These are phyloP conservation scores for Clepsis dumicolana DNA, from an alignment of 2,888 invertebrate genomes.

Conservation along the genomic window DNA sequence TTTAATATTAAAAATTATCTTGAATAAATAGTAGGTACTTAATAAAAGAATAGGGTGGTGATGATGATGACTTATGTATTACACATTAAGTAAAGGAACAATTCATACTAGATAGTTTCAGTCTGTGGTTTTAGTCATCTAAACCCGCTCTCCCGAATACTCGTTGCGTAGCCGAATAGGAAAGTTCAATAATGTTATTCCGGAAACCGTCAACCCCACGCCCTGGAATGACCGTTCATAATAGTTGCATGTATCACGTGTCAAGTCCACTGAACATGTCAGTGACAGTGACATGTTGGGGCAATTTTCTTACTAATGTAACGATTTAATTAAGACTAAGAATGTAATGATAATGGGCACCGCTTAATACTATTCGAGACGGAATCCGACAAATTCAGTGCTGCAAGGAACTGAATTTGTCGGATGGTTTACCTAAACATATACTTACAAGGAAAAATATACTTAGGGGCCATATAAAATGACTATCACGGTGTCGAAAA, in stretches of 20 bases:
- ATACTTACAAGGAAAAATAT: neutral
- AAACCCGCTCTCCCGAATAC: too few species aligned
- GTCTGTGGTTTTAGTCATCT: too few species aligned
- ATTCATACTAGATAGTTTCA: too few species aligned
- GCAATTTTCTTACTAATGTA: slow-evolving; percentile 39
- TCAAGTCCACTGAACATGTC: slow-evolving; percentile 28
- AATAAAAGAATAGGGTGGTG: too few species aligned
- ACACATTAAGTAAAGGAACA: too few species aligned
- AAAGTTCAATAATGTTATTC: slow-evolving; percentile 6
- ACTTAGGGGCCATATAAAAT: neutral
- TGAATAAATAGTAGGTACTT: too few species aligned
- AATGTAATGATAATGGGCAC: slow-evolving; percentile 36
- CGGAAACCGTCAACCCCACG: slow-evolving; percentile 23
- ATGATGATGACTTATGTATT: too few species aligned
- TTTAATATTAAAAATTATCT: too few species aligned
- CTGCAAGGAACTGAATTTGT: neutral
- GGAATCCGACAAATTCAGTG: slow-evolving; percentile 15
- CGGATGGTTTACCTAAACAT: neutral
- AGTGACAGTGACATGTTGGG: slow-evolving; percentile 40
- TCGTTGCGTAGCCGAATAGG: too few species aligned
- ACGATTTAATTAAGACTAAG: slow-evolving; percentile 41
- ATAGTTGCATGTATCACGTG: slow-evolving; percentile 34
- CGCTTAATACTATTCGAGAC: slow-evolving; percentile 16
- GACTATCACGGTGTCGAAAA: too few species aligned
- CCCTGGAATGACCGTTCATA: slow-evolving; percentile 23